Base-by-base conservation (phyloP, 2,113 vertebrate species). In the Emberiza fucata region DNA sequence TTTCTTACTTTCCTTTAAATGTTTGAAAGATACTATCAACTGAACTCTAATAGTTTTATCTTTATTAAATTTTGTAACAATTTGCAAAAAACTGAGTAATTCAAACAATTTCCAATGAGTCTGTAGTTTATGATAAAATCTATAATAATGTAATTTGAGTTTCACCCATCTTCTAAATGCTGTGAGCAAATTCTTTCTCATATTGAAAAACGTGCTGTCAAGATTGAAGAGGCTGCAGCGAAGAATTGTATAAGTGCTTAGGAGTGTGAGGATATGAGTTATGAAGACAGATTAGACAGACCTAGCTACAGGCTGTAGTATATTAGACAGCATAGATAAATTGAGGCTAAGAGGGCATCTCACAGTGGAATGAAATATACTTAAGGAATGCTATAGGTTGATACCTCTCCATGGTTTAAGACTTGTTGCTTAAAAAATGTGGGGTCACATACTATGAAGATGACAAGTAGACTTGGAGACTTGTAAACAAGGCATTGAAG, bases 271-370 rank as follows among this genome's bases (percentile, higher is more conserved):
- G 78, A 88, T 96, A 88, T 92, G 93, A 95, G 87, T 96, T 97
- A 95, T 92, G 94, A 95, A 96, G 95, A 91, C 93, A 93, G 94
- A 97, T 97, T 91, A 95, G 84, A 94, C 91, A 94, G 93, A 91
- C 71, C 81, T 85, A 92, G 87, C 87, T 92, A 91, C 66, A 82
- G 93, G 78, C 78, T 88, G 44, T 80, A 86, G 84, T 94, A 78
- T 94, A 88, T 95, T 93, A 95, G 84, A 89, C 84, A 94, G 81
- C 85, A 63, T n/a, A 92, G 95, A 96, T 94, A 94, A 97, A 97
- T 94, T 91, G 89, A 82, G 95, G 89, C 70, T 75, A 95, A 69
- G 91, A 88, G 93, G 85, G 75, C 90, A 90, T 92, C 85, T 94
- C 78, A n/a, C 75, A 86, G 54, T 80, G 70, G 63, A 66, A 82